phyloP scores from a whole-genome alignment of 2,888 invertebrate species.

The Drosophila diplacantha region DNA sequence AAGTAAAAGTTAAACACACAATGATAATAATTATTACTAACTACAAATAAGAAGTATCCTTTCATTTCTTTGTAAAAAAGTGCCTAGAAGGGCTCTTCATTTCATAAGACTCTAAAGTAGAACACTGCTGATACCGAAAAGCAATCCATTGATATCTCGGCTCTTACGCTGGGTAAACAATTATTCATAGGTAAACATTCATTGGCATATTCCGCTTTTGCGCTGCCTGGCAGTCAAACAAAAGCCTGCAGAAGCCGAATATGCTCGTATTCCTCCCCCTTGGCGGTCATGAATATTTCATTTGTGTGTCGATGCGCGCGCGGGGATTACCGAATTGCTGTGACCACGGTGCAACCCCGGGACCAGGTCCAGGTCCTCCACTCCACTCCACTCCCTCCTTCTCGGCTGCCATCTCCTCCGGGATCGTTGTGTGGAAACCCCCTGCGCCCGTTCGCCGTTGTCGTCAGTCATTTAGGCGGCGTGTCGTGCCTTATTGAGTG shows the following conservation, averaged over 20 bases:
- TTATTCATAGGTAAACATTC: constrained; percentile 35
- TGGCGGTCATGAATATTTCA: constrained; percentile 40
- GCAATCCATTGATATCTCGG: constrained; percentile 30
- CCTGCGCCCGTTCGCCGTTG: constrained; percentile 30
- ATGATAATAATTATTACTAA: too few relatives aligned
- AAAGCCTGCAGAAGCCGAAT: constrained; percentile 18
- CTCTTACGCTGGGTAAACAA: constrained; percentile 28
- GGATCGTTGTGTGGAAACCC: constrained; percentile 26
- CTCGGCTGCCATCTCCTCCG: constrained; percentile 16
- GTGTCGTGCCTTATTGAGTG: constrained; percentile 71
- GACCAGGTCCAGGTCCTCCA: constrained; percentile 12
- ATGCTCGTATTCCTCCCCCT: constrained; percentile 16
- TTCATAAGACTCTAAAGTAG: constrained; percentile 1
- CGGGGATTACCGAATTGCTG: constrained; percentile 29
- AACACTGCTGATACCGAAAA: constrained; percentile 15
- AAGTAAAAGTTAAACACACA: too few relatives aligned
- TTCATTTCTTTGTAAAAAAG: background rate
- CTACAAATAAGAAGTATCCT: background rate
- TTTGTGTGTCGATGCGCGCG: constrained; percentile 17
- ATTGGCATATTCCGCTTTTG: constrained; percentile 21
- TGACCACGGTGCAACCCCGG: constrained; percentile 43
- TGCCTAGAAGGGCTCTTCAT: background rate
- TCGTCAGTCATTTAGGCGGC: constrained; percentile 69
- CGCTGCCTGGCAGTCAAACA: constrained; percentile 13
- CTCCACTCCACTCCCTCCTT: constrained; percentile 1